A percentile compares a stretch with the other conserved stretches of the same genome.
Evolutionary conservation across 2,113 vertebrate genomes (phyloP).

Genomic region (Microtus ochrogaster): DNA sequence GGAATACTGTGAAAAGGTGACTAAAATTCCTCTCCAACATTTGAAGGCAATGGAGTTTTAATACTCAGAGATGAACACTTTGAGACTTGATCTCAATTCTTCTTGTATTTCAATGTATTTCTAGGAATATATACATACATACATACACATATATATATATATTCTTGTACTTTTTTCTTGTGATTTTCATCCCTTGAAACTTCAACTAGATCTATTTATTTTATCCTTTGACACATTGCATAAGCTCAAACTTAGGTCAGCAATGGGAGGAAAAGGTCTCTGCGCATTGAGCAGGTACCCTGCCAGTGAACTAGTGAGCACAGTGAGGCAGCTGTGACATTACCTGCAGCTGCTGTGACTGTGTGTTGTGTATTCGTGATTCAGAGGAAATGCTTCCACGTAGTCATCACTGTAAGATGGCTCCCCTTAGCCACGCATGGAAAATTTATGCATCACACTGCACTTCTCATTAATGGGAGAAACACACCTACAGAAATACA

Average conservation of each 20-base stretch:
- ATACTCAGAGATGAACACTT: constrained; percentile 7
- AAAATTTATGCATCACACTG: constrained; percentile 60
- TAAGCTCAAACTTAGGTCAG: constrained; percentile 65
- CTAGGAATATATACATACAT: not conserved
- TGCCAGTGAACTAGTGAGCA: constrained; percentile 32
- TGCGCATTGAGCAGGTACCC: constrained; percentile 11
- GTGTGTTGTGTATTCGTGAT: not conserved
- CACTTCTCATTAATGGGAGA: constrained; percentile 32
- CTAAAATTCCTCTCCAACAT: constrained; percentile 22
- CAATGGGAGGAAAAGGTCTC: constrained; percentile 42
- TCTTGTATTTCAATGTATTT: constrained; percentile 50
- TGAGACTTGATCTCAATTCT: constrained; percentile 37
- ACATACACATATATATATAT: not conserved
- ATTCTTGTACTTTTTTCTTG: not conserved
- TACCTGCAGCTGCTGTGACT: constrained; percentile 9
- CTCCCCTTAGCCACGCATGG: constrained; percentile 12
- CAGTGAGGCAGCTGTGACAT: constrained; percentile 41
- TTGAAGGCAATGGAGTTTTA: not conserved
- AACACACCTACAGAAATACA: constrained; percentile 36
- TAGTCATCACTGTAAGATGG: constrained; percentile 53
- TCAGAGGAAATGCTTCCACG: constrained; percentile 52
- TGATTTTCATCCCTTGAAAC: constrained; percentile 14
- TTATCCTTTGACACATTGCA: constrained; percentile 55
- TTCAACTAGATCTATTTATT: constrained; percentile 68
- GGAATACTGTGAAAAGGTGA: not conserved